Conservation (phyloP, 2,113 vertebrate genomes). For the Galemys pyrenaicus region DNA sequence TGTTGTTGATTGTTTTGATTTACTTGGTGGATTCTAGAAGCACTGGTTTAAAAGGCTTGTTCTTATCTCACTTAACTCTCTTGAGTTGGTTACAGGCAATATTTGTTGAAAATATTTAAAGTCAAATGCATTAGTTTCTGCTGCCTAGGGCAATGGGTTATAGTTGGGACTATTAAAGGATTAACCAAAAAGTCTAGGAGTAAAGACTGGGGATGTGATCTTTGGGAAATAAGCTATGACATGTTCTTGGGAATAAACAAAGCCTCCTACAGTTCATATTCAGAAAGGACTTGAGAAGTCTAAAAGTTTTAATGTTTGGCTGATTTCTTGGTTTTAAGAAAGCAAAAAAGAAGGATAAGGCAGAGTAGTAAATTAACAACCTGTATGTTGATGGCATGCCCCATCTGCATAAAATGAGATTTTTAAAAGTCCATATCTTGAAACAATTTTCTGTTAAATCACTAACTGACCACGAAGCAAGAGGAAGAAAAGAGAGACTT, state of each 20-base stretch:
- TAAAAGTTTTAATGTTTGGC: not conserved
- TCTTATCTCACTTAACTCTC: not conserved
- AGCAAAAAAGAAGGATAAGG: not conserved
- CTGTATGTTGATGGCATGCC: not conserved
- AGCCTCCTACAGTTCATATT: not conserved
- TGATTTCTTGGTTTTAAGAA: not conserved
- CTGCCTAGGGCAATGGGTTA: not conserved
- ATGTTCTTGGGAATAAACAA: not conserved
- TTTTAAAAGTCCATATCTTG: not conserved
- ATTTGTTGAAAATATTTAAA: not conserved
- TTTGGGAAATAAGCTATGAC: not conserved
- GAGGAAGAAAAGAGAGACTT: not conserved
- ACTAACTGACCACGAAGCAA: not conserved
- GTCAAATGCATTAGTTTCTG: not conserved
- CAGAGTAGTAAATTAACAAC: not conserved
- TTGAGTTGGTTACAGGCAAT: not conserved
- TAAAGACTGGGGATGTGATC: not conserved
- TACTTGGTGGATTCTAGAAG: not conserved
- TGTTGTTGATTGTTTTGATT: not conserved
- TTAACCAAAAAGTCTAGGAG: not conserved
- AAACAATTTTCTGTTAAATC: not conserved
- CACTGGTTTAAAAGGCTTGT: not conserved
- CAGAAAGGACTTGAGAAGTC: not conserved
- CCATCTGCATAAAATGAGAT: not conserved
- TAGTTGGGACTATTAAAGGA: not conserved